Evolutionary conservation across 2,888 invertebrate genomes (phyloP).

Genomic region (Idaea aversata): DNA sequence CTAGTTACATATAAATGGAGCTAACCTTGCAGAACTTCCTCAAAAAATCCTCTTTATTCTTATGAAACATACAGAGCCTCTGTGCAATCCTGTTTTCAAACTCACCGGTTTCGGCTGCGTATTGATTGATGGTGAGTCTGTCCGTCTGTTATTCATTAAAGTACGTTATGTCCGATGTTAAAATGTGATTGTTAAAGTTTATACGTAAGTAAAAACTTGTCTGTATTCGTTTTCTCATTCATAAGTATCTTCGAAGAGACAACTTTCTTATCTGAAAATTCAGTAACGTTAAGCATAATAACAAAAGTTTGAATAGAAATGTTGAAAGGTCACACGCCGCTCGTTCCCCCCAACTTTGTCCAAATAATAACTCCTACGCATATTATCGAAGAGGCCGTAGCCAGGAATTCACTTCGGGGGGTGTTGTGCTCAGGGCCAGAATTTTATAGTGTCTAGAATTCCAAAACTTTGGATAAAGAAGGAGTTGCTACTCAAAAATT

Average conservation of each 20-base stretch:
- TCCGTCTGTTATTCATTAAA: no score
- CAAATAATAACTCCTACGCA: not conserved
- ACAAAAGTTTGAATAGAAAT: not conserved
- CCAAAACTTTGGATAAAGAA: no score
- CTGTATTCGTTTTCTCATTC: not conserved
- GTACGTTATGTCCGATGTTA: not conserved
- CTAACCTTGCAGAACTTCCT: no score
- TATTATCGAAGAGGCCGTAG: not conserved
- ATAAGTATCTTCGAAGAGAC: not conserved
- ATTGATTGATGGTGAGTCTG: no score
- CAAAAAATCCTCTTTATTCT: no score
- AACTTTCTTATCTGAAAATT: not conserved
- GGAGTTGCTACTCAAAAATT: no score
- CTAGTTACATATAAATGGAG: not conserved
- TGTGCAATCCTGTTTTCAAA: no score
- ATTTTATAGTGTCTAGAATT: no score
- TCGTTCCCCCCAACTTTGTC: not conserved
- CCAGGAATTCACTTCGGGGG: no score
- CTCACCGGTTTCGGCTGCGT: no score
- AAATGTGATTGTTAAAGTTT: not conserved
- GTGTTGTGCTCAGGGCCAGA: no score
- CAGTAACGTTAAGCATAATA: not conserved
- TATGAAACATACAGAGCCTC: no score
- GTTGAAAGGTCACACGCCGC: not conserved
- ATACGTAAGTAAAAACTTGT: not conserved